Percentiles rank a stretch among this genome's conserved stretches.
These are phyloP conservation scores for Cheumatopsyche charites DNA, from an alignment of 1,140 invertebrate genomes.

Conservation along the genomic window DNA sequence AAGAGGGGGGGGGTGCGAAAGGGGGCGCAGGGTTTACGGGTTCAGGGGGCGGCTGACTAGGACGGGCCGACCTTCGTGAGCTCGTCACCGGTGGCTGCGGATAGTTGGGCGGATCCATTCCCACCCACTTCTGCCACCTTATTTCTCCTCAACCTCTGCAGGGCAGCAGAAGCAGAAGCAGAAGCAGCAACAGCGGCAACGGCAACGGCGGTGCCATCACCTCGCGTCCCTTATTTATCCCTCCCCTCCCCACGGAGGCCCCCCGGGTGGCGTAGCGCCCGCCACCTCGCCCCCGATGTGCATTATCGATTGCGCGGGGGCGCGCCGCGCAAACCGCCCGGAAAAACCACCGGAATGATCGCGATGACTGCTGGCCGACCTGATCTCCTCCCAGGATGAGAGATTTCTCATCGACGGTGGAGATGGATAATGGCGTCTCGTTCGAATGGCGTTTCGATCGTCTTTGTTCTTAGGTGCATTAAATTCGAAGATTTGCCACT, in stretches of 20 bases:
- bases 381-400: too few species aligned
- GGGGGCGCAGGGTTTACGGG: not conserved
- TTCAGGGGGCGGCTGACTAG: not conserved
- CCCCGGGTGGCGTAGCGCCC: not conserved
- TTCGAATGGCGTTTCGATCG: too few species aligned
- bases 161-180: too few species aligned
- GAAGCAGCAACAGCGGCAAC: too few species aligned
- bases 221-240: not conserved
- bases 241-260: slow-evolving; percentile 7
- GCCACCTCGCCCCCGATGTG: slow-evolving; percentile 23
- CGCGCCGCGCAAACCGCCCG: slow-evolving; percentile 21
- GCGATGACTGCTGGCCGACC: not conserved
- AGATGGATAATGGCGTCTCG: too few species aligned
- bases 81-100: slow-evolving; percentile 25
- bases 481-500: too few species aligned
- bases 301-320: slow-evolving; percentile 19
- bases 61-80: not conserved
- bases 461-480: too few species aligned
- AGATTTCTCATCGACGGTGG: too few species aligned
- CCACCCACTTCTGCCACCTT: too few species aligned
- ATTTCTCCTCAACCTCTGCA: too few species aligned
- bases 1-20: not conserved
- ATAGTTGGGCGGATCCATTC: not conserved
- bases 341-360: slow-evolving; percentile 19
- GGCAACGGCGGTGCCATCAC: not conserved